Evolutionary conservation across 2,888 invertebrate genomes (phyloP).

Genomic region (Lymantria dispar): DNA sequence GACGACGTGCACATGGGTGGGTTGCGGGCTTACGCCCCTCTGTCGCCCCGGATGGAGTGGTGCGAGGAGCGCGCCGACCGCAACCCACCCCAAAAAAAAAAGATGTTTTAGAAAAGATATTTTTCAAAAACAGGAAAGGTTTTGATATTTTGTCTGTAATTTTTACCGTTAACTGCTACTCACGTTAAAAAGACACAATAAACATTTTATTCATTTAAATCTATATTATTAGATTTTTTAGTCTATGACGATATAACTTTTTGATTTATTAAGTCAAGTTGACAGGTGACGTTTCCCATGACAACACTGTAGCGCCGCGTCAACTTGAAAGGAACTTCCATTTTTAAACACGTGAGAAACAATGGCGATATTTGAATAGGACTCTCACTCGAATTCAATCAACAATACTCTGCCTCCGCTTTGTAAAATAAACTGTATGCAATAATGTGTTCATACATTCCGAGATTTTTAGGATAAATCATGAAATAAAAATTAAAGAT

Average conservation of each 20-base stretch:
- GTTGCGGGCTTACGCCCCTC: too few relatives aligned
- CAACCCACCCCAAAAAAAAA: too few relatives aligned
- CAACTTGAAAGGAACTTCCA: conserved; percentile 54
- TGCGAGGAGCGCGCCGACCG: too few relatives aligned
- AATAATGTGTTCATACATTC: background rate
- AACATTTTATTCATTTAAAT: conserved; percentile 17
- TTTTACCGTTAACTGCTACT: conserved; percentile 5
- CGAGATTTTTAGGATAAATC: background rate
- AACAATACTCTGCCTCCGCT: conserved; percentile 53
- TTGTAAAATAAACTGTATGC: conserved; percentile 32
- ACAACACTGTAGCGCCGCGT: conserved; percentile 31
- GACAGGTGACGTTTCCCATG: conserved; percentile 51
- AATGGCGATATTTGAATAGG: conserved; percentile 67
- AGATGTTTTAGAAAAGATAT: too few relatives aligned
- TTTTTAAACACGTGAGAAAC: conserved; percentile 62
- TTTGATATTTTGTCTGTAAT: conserved; percentile 11
- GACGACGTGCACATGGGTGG: too few relatives aligned
- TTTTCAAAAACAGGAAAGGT: too few relatives aligned
- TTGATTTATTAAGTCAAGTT: conserved; percentile 38
- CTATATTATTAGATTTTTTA: conserved; percentile 12
- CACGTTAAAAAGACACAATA: conserved; percentile 17
- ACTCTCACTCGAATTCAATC: conserved; percentile 62
- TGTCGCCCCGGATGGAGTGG: too few relatives aligned
- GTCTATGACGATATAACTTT: conserved; percentile 12
- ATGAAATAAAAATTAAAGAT: background rate